Percentiles rank a stretch among this genome's conserved stretches.
These are phyloP conservation scores for Hormiphora californensis DNA, from an alignment of 37 sponge, comb jelly and placozoan genomes.

Conservation along the genomic window DNA sequence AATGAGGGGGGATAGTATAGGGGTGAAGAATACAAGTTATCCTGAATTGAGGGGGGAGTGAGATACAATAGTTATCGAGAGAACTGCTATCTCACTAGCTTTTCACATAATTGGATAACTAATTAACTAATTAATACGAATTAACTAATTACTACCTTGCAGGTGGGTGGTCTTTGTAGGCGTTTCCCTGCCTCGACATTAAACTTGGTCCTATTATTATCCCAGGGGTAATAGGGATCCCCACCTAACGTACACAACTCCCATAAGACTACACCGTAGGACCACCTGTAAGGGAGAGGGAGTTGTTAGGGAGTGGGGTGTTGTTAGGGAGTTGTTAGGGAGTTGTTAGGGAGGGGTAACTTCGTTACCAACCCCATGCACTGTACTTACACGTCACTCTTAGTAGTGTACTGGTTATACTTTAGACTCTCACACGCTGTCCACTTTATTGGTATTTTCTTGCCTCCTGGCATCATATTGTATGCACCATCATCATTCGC, in stretches of 20 bases:
- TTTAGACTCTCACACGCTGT: constrained; percentile 8
- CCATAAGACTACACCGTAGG: constrained; percentile 8
- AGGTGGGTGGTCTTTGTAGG: not conserved
- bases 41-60: no score
- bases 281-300: constrained; percentile 2
- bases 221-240: not conserved
- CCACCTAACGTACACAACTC: constrained; percentile 41
- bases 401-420: not conserved
- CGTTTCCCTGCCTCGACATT: not conserved
- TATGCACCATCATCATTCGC: no score
- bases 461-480: not conserved
- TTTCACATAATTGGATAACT: not conserved
- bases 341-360: not conserved
- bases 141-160: not conserved
- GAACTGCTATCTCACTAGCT: not conserved
- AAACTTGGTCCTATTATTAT: not conserved
- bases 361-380: not conserved
- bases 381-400: constrained; percentile 37
- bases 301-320: not conserved
- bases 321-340: not conserved
- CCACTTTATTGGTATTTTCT: constrained; percentile 41
- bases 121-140: not conserved
- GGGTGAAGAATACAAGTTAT: not conserved
- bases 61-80: no score
- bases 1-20: not conserved